These are phyloP conservation scores for Polyergus mexicanus DNA, from an alignment of 1,140 invertebrate species.

Conservation along the genomic window DNA sequence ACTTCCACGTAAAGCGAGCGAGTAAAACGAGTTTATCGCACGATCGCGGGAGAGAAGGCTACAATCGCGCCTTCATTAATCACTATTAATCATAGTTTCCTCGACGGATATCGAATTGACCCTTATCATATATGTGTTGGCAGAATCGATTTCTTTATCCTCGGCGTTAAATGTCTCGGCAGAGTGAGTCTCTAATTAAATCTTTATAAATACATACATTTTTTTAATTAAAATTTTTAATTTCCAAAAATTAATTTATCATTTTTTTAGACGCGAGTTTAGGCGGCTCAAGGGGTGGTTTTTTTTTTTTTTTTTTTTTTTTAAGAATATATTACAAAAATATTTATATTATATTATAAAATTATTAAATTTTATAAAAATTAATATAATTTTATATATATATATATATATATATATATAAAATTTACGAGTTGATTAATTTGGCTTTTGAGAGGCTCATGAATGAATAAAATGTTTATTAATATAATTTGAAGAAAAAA, in stretches of 20 bases:
- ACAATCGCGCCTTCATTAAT: not conserved
- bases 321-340: too few species aligned
- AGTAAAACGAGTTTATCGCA: slow-evolving; percentile 16
- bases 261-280: not conserved
- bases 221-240: too few species aligned
- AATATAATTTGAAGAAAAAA: not conserved
- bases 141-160: slow-evolving; percentile 1
- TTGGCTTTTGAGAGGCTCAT: too few species aligned
- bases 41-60: not conserved
- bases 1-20: slow-evolving; percentile 35
- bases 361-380: too few species aligned
- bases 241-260: not conserved
- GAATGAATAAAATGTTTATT: too few species aligned
- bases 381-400: too few species aligned
- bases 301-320: not conserved
- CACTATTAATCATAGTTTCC: not conserved
- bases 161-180: not conserved
- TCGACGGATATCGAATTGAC: not conserved
- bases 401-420: too few species aligned
- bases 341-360: too few species aligned
- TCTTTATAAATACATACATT: not conserved
- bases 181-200: not conserved
- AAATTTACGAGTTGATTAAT: too few species aligned
- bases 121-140: not conserved
- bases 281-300: not conserved